phyloP scores from a whole-genome alignment of 2,888 invertebrate species.

The Gryllus longicercus region DNA sequence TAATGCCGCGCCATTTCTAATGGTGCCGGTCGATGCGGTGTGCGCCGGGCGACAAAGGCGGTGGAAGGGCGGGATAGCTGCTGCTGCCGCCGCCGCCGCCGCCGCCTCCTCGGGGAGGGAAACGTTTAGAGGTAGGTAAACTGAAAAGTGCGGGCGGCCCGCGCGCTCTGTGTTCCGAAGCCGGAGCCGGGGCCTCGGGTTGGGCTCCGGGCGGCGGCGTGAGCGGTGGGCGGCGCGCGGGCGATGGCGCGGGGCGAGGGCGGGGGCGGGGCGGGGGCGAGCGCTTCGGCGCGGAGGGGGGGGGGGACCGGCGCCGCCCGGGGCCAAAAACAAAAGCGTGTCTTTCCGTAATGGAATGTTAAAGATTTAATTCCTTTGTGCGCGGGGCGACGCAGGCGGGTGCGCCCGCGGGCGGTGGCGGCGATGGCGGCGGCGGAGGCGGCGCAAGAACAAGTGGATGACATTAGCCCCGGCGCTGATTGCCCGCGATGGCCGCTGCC shows the following conservation, averaged over 20 bases:
- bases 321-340: conserved; percentile 3
- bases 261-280: too few species aligned
- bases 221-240: too few species aligned
- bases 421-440: not conserved
- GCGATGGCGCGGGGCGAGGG: too few species aligned
- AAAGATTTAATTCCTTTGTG: conserved; percentile 17
- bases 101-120: not conserved
- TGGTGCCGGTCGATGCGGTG: not conserved
- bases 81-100: not conserved
- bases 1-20: not conserved
- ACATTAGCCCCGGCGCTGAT: conserved; percentile 9
- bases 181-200: too few species aligned
- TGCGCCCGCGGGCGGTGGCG: not conserved
- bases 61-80: not conserved
- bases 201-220: too few species aligned
- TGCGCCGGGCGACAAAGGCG: too few species aligned
- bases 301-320: not conserved
- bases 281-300: too few species aligned
- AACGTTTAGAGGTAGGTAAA: too few species aligned
- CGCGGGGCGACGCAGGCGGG: not conserved
- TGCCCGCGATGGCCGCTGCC: conserved; percentile 4
- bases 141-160: too few species aligned
- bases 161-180: too few species aligned
- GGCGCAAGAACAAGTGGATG: not conserved
- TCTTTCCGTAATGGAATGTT: conserved; percentile 4